Conservation (phyloP, 2,888 invertebrate genomes). For the Trissonchulus sp. region DNA sequence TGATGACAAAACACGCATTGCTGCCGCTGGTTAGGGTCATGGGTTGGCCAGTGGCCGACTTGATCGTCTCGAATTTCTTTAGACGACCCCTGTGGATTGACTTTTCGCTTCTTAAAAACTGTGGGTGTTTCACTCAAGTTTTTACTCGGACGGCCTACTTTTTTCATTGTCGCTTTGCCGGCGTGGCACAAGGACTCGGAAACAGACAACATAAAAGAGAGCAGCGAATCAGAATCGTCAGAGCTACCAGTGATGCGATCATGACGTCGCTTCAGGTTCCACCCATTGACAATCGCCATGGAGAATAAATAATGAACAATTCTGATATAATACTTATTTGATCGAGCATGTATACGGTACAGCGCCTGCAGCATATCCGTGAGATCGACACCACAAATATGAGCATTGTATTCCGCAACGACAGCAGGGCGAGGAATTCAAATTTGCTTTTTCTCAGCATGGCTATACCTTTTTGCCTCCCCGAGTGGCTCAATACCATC, state of each 20-base stretch:
- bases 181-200: neutral
- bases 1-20: neutral
- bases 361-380: neutral
- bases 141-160: neutral
- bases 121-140: neutral
- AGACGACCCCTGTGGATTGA: neutral
- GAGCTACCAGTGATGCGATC: neutral
- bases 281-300: neutral
- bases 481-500: neutral
- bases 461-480: neutral
- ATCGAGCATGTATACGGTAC: neutral
- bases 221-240: neutral
- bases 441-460: neutral
- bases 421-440: neutral
- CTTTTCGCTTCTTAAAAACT: neutral
- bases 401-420: neutral
- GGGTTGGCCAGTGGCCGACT: neutral
- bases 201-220: neutral
- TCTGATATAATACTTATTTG: neutral
- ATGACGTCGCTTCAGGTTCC: conserved; percentile 2
- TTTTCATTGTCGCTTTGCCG: neutral
- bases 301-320: conserved; percentile 9
- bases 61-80: conserved; percentile 1
- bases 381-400: conserved; percentile 6
- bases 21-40: neutral